Conservation (phyloP, 2,113 vertebrate species). For the Nesogale talazaci region DNA sequence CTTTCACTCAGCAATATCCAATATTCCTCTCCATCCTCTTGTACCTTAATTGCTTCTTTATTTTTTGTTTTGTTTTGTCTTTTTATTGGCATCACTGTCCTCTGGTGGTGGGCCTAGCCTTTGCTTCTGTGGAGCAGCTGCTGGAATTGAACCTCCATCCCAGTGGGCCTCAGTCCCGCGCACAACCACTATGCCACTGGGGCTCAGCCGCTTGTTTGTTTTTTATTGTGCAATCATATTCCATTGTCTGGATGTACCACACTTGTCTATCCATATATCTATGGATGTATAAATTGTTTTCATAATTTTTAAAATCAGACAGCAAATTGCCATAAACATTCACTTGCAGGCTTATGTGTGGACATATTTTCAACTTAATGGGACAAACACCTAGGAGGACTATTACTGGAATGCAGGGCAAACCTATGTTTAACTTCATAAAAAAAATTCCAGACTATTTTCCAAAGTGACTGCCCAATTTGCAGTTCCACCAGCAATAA, state of each 20-base stretch:
- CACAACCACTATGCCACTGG: too few relatives aligned
- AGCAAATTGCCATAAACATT: neutral
- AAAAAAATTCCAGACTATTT: neutral
- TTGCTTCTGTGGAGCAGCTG: too few relatives aligned
- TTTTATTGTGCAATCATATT: neutral
- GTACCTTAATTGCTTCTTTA: neutral
- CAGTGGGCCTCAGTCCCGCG: too few relatives aligned
- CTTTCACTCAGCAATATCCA: neutral
- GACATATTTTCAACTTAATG: neutral
- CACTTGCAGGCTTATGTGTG: neutral
- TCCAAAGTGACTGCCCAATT: neutral
- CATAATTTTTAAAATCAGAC: neutral
- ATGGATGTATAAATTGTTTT: neutral
- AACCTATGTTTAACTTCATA: neutral
- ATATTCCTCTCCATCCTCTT: neutral
- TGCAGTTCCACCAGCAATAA: neutral
- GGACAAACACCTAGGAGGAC: neutral
- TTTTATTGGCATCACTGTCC: too few relatives aligned
- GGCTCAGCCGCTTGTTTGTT: too few relatives aligned
- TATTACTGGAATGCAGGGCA: neutral
- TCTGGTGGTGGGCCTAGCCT: too few relatives aligned
- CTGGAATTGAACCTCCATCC: too few relatives aligned
- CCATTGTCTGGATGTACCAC: neutral
- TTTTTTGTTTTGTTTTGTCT: too few relatives aligned
- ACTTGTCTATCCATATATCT: neutral